A percentile compares a stretch with the other conserved stretches of the same genome.
These are phyloP conservation scores for Caenorhabditis sulstoni DNA, from an alignment of 2,888 invertebrate species.

Conservation along the genomic window DNA sequence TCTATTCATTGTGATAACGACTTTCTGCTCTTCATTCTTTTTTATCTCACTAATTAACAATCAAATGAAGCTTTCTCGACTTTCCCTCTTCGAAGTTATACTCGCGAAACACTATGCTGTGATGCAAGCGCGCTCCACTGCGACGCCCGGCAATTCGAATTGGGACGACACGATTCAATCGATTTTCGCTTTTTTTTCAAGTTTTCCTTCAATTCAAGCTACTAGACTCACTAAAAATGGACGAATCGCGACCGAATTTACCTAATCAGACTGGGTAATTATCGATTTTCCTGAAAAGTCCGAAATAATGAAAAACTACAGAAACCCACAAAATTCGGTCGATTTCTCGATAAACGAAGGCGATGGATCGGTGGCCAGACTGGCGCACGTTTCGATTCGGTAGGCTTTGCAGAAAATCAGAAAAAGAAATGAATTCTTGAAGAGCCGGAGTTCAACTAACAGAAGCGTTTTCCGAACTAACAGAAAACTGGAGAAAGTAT, in stretches of 20 bases:
- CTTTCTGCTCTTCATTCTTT: slow-evolving; percentile 3
- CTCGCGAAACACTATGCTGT: too few relatives aligned
- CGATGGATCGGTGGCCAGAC: slow-evolving; percentile 8
- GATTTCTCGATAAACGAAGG: not conserved
- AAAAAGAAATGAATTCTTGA: slow-evolving; percentile 2
- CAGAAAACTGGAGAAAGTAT: slow-evolving; percentile 38
- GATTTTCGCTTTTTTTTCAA: not conserved
- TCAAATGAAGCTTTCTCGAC: slow-evolving; percentile 22
- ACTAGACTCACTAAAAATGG: slow-evolving; percentile 12
- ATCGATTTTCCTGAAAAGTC: not conserved
- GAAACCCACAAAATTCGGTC: not conserved
- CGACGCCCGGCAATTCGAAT: slow-evolving; percentile 24
- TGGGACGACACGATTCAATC: not conserved
- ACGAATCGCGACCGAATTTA: slow-evolving; percentile 19
- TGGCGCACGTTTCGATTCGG: slow-evolving; percentile 34
- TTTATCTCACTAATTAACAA: not conserved
- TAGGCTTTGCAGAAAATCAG: not conserved
- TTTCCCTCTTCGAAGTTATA: too few relatives aligned
- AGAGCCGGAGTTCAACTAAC: slow-evolving; percentile 40
- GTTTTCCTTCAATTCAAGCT: slow-evolving; percentile 9
- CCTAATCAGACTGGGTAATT: not conserved
- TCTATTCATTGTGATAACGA: slow-evolving; percentile 22
- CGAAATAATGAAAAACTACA: not conserved
- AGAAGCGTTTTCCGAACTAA: slow-evolving; percentile 28
- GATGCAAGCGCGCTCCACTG: slow-evolving; percentile 32